Evolutionary conservation across 2,888 invertebrate genomes (phyloP), one percentile per base, ranked within the genome.

Genomic region (Automeris io): DNA sequence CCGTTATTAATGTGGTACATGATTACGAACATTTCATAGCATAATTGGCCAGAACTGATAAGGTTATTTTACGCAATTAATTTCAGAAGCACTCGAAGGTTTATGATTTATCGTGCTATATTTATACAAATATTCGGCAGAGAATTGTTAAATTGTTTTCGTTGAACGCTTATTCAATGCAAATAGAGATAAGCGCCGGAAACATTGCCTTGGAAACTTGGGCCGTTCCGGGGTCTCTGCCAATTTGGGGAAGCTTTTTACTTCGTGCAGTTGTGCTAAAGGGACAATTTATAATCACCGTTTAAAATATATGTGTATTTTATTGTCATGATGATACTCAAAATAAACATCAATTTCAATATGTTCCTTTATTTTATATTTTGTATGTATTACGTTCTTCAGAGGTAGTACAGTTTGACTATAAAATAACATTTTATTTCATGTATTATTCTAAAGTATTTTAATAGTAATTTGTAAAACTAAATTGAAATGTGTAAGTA

Each of bases 1-100:
- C 72, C 67, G 72, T 77, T 78, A 82, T 85, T 82, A 81, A 83
- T 70, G 70, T 63, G 63, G 57, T 68, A 76, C 72, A 76, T 65
- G 70, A 63, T 78, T 73, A 76, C 70, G 71, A 72, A 74, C 70
- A 64, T 70, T 76, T 65, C 60, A 53, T 56, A 52, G 64, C 62
- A 61, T 71, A 70, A 70, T 67, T 59, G 57, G 56, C 50, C 57
- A 52, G 48, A 49, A 53, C 68, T 62, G 81, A 85, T 80, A 82
- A 78, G 70, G 76, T 61, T 70, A 65, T 74, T 74, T 71, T 54
- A 54, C 57, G 73, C 82, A 64, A 77, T 81, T 80, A 81, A 80
- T 80, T 74, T 77, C 82, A 80, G 75, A 66, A 68, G 66, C 69
- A 75, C 70, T 71, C 73, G 65, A 29, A n/a, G 3, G 16, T 29